Percentiles rank a stretch among this genome's conserved stretches.
Evolutionary conservation across 2,888 invertebrate species (phyloP).

Genomic region (Lasioglossum figueresi): DNA sequence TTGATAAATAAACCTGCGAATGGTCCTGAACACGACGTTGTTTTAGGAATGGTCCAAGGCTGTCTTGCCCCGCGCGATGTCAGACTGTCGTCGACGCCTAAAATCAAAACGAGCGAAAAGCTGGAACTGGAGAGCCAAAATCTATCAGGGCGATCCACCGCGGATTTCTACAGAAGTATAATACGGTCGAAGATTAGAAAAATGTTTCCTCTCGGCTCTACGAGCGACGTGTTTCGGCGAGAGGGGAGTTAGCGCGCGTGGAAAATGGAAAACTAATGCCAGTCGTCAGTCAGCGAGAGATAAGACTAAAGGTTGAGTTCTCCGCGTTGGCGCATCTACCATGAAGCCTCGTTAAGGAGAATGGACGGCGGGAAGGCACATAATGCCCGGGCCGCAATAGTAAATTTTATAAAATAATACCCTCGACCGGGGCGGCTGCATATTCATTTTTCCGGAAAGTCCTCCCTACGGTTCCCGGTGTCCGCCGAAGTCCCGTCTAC

Average conservation of each 20-base stretch:
- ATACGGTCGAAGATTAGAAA: no score
- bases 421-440: conserved; percentile 71
- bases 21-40: no score
- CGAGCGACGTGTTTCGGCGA: not conserved
- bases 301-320: not conserved
- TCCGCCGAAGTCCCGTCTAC: conserved; percentile 69
- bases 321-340: conserved; percentile 25
- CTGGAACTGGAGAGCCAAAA: no score
- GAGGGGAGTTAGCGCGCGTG: not conserved
- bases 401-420: conserved; percentile 77
- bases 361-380: conserved; percentile 48
- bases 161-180: no score
- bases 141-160: no score
- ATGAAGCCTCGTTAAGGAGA: conserved; percentile 47
- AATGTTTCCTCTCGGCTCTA: not conserved
- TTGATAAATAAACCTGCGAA: no score
- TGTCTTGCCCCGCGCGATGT: no score
- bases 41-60: no score
- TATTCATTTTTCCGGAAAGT: conserved; percentile 80
- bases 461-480: conserved; percentile 51
- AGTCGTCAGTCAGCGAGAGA: not conserved
- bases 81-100: no score
- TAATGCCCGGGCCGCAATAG: conserved; percentile 62
- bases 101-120: no score
- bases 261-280: conserved; percentile 1